Evolutionary conservation across 2,113 vertebrate genomes (phyloP).

Genomic region (Crypturellus undulatus): DNA sequence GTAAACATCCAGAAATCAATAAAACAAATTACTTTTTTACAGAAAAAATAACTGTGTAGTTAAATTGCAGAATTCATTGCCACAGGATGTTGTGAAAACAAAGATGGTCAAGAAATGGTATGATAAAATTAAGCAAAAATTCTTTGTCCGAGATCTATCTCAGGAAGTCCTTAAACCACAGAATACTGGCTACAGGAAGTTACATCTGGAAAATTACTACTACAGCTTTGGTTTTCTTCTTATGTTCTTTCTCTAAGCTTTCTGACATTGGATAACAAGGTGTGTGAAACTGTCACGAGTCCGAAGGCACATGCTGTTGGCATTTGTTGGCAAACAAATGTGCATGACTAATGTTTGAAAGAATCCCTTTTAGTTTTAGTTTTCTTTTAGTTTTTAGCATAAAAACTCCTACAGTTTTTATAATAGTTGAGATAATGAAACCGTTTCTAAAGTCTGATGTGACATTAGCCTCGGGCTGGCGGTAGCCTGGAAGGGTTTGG

Average conservation of each 20-base stretch:
- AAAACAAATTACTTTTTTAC: not conserved
- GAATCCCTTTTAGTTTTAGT: no score
- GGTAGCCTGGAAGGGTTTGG: not conserved
- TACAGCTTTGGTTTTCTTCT: conserved; percentile 28
- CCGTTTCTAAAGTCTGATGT: no score
- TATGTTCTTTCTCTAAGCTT: not conserved
- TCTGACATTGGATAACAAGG: not conserved
- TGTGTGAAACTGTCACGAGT: not conserved
- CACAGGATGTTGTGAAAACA: not conserved
- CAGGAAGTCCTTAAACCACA: conserved; percentile 37
- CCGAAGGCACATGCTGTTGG: no score
- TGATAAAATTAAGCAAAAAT: conserved; percentile 6
- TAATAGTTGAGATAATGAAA: no score
- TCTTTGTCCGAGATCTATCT: conserved; percentile 4
- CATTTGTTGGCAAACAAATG: no score
- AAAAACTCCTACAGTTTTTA: no score
- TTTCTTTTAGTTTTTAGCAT: no score
- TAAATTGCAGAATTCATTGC: not conserved
- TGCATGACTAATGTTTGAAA: no score
- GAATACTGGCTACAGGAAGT: conserved; percentile 28
- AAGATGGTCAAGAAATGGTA: not conserved
- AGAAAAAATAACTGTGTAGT: not conserved
- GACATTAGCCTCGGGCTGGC: no score
- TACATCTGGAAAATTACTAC: conserved; percentile 42
- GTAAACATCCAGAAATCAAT: not conserved